phyloP scores from a whole-genome alignment of 2,113 vertebrate species.

The Mionectes macconnelli region DNA sequence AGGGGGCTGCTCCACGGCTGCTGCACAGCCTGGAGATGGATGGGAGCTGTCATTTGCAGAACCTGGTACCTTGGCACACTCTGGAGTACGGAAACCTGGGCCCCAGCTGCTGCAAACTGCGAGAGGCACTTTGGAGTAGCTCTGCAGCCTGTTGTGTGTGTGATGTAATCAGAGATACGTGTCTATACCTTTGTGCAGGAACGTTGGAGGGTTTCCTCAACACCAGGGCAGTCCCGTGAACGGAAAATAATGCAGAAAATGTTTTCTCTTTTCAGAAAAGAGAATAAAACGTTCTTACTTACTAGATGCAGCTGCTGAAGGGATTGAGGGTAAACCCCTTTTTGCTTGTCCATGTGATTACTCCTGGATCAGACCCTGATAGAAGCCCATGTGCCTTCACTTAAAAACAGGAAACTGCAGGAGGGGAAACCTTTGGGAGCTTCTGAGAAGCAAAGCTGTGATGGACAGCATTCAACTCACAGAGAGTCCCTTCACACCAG shows the following conservation, averaged over 20 bases:
- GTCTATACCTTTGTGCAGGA: not conserved
- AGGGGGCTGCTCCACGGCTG: not conserved
- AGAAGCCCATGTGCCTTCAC: not conserved
- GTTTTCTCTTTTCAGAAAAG: not conserved
- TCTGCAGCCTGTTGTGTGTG: not conserved
- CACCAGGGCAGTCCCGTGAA: not conserved
- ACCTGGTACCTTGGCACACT: not conserved
- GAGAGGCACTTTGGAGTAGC: not conserved
- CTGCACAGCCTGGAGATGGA: not conserved
- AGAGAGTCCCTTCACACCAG: not conserved
- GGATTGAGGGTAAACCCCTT: not conserved
- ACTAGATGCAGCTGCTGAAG: not conserved
- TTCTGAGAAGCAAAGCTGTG: not conserved
- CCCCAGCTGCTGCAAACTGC: not conserved
- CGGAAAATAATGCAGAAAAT: not conserved
- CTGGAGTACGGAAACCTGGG: not conserved
- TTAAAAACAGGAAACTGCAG: slow-evolving; percentile 29
- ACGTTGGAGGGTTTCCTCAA: not conserved
- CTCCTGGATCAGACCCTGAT: not conserved
- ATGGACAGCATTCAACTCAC: not conserved
- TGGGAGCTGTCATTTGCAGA: slow-evolving; percentile 4
- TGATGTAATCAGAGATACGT: not conserved
- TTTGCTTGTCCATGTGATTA: not conserved
- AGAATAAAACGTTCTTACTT: not conserved
- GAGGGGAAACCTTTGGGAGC: not conserved